Percentiles rank a stretch among this genome's conserved stretches.
Conservation (phyloP, 1,140 invertebrate genomes). For the Stegodyphus dumicola region DNA sequence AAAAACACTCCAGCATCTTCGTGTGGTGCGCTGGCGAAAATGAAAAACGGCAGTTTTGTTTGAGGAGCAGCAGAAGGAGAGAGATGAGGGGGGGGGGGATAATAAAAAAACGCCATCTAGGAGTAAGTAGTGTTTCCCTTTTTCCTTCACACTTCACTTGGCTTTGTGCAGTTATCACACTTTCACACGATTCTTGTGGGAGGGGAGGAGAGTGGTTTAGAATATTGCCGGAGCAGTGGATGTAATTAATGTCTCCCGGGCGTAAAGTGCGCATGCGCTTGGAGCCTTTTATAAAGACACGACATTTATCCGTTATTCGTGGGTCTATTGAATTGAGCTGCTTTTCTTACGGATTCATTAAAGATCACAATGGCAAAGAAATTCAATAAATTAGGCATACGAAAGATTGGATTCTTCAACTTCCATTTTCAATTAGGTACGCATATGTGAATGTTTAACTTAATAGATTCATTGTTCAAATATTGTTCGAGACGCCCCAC, state of each 20-base stretch:
- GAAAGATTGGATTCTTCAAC: too few species aligned
- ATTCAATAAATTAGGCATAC: too few species aligned
- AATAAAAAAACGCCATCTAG: neutral
- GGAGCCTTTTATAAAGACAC: too few species aligned
- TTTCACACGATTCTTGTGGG: constrained; percentile 5
- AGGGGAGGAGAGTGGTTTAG: neutral
- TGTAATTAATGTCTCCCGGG: neutral
- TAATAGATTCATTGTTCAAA: too few species aligned
- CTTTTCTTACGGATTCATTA: too few species aligned
- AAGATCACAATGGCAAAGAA: too few species aligned
- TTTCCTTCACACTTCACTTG: constrained; percentile 42
- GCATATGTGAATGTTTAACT: too few species aligned
- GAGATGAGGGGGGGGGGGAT: neutral
- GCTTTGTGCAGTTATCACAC: constrained; percentile 39
- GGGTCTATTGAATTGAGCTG: too few species aligned
- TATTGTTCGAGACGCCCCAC: too few species aligned
- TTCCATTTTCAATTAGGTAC: too few species aligned
- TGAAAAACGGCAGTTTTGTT: constrained; percentile 59
- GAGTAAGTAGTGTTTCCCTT: neutral
- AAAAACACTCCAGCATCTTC: neutral
- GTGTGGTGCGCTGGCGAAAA: constrained; percentile 3
- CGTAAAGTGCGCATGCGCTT: too few species aligned
- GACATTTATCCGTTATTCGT: too few species aligned
- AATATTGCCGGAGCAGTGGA: constrained; percentile 9
- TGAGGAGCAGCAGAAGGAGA: constrained; percentile 20